These are phyloP conservation scores for Sinohyriopsis cumingii DNA, from an alignment of 2,888 invertebrate species.

Conservation along the genomic window DNA sequence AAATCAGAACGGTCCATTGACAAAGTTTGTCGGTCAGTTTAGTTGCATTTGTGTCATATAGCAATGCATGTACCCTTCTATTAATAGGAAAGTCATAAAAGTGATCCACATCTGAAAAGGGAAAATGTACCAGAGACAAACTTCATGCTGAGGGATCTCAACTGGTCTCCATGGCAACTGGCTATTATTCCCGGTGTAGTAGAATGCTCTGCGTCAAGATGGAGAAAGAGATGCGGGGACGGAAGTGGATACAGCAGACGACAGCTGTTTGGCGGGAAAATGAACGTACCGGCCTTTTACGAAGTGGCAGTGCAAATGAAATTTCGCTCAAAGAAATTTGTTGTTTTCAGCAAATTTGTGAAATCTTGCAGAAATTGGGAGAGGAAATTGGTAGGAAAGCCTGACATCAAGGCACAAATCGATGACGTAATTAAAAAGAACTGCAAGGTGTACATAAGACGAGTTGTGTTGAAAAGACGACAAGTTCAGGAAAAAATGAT, in stretches of 20 bases:
- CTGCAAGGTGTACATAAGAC: slow-evolving; percentile 34
- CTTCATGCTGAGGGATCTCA: slow-evolving; percentile 36
- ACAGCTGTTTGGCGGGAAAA: slow-evolving; percentile 34
- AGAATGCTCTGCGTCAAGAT: neutral
- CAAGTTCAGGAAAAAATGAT: slow-evolving; percentile 14
- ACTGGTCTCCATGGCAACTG: slow-evolving; percentile 47
- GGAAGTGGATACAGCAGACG: slow-evolving; percentile 29
- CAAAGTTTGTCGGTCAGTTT: too few species aligned
- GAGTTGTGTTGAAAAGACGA: slow-evolving; percentile 23
- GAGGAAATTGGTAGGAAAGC: slow-evolving; percentile 28
- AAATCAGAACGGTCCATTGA: too few species aligned
- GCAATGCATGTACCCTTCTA: too few species aligned
- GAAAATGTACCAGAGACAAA: slow-evolving; percentile 42
- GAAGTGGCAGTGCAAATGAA: slow-evolving; percentile 40
- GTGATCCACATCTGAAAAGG: slow-evolving; percentile 26
- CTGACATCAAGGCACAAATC: slow-evolving; percentile 32
- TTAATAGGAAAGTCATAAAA: slow-evolving; percentile 1
- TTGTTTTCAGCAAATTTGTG: slow-evolving; percentile 35
- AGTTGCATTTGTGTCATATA: too few species aligned
- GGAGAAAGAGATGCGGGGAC: slow-evolving; percentile 24
- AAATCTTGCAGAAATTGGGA: slow-evolving; percentile 32
- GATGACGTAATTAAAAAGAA: slow-evolving; percentile 32
- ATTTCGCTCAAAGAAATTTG: slow-evolving; percentile 28
- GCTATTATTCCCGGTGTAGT: slow-evolving; percentile 18
- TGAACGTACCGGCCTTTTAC: slow-evolving; percentile 40